These are phyloP conservation scores for Imbricaverruca yamaguchii DNA, from an alignment of 2,888 invertebrate species.

Conservation along the genomic window DNA sequence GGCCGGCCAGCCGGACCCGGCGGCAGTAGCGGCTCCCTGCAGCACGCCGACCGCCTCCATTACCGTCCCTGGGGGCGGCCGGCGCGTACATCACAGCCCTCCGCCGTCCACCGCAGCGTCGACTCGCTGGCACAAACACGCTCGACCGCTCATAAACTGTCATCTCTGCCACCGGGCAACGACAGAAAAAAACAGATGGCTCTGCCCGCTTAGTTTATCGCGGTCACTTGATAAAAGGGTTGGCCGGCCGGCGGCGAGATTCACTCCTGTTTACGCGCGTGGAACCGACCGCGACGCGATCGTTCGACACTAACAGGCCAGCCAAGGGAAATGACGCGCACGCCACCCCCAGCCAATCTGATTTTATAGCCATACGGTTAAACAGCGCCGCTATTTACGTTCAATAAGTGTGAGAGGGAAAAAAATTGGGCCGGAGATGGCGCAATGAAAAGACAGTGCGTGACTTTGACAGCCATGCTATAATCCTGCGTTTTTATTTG, in stretches of 20 bases:
- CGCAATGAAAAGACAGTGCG: no score
- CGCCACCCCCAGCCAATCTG: conserved; percentile 11
- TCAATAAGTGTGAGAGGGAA: not conserved
- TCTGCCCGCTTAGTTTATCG: not conserved
- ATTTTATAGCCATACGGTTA: not conserved
- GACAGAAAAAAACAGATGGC: not conserved
- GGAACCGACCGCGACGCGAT: not conserved
- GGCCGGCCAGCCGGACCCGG: no score
- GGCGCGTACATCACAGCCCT: not conserved
- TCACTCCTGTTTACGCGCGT: not conserved
- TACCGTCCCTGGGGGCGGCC: not conserved
- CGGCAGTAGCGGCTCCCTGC: no score
- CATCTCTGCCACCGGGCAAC: conserved; percentile 5
- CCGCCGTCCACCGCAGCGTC: not conserved
- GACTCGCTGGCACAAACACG: not conserved
- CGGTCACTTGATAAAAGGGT: not conserved
- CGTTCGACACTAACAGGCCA: not conserved
- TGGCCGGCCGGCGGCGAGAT: not conserved
- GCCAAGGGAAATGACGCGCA: not conserved
- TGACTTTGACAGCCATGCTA: no score
- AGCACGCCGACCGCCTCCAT: not conserved
- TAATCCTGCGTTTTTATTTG: no score
- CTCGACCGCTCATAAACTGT: conserved; percentile 10
- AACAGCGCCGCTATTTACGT: conserved; percentile 6
- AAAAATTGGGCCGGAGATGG: not conserved